Base-by-base conservation (phyloP, 2,797 vertebrate species). In the Sebastes minor region DNA sequence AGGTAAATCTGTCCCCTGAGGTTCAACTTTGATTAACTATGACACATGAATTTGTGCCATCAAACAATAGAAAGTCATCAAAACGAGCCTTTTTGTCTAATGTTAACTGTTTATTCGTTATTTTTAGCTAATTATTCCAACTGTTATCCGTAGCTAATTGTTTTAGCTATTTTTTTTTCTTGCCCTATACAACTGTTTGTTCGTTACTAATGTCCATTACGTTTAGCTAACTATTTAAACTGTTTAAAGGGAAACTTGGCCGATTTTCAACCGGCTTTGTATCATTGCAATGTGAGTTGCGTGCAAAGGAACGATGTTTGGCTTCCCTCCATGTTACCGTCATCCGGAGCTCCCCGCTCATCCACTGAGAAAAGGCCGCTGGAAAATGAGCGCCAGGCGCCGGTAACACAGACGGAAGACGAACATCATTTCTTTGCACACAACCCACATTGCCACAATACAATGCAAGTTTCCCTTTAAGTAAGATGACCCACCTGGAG, bases 401-500 rank as follows among this genome's bases (percentile, higher is more conserved):
- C 16, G 42, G 6, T 18, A 46, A 46, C 42, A 46, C 42, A 18
- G 42, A 46, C 1, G 3, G 42, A 46, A 46, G 16, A 18, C 7
- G 42, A 18, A 52, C 4, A n/a, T n/a, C 20, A n/a, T n/a, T 52
- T 14, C 18, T 52, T 52, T 52, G 49, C 20, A 62, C 30, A 62
- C 28, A 1, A 32, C 30, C 61, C 30, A 35, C 32, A 35, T 20
- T 35, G 16, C 27, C 27, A n/a, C 18, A 11, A 3, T 23, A 38
- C 22, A 42, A 35, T 22, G 30, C 42, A 35, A 63, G 33, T 38
- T 63, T 14, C 2, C 32, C n/a, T 63, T 28, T 5, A 38, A n/a
- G 18, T 13, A 25, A 25, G 62, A 83, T 4, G 1, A 73, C 82
- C 8, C 60, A 92, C 92, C 85, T 82, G 83, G 16, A 72, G 64